Evolutionary conservation across 2,113 vertebrate genomes (phyloP), one percentile per base, ranked within the genome.

Genomic region (Semicossyphus pulcher): DNA sequence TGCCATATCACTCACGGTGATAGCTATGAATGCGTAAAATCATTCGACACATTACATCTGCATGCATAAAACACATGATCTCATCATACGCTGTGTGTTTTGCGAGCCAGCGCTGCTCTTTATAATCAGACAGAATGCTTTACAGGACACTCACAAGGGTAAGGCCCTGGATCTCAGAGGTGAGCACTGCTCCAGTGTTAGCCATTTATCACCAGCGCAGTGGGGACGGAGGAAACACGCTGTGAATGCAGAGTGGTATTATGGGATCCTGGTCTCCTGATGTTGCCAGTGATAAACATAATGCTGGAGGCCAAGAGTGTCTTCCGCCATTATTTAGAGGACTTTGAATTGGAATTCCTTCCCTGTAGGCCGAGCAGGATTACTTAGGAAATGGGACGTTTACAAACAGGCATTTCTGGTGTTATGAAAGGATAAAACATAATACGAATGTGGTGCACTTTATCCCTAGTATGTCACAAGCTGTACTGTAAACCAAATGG

Each of bases 71-170:
- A 44, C 4, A 0, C 18, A 49, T 44, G 44, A 78, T 76, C 29
- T 64, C 25, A 26, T 71, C 39, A 25, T 80, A 56, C 31, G 16
- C 39, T 41, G 47, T 68, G 51, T 58, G 57, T 67, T 81, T 78
- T 18, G 65, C 54, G 74, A 59, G 73, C 31, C 58, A 21, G 41
- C 56, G 2, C 25, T 29, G 60, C 70, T 82, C 79, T 75, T 85
- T 84, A 76, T 85, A 88, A 88, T 90, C 86, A 82, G 81, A 84
- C 76, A 71, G 73, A 83, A 91, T 79, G 83, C 86, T 90, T 85
- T 89, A 85, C 86, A 83, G 90, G 90, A 88, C 88, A 85, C 66
- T 88, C 77, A 72, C 88, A 87, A 85, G 89, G 90, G 89, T 89
- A 90, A 84, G 90, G 74, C 81, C 79, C 57, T 63, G 75, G 86